Base-by-base conservation (phyloP, 2,797 vertebrate genomes). In the Halcyon leucocephala region DNA sequence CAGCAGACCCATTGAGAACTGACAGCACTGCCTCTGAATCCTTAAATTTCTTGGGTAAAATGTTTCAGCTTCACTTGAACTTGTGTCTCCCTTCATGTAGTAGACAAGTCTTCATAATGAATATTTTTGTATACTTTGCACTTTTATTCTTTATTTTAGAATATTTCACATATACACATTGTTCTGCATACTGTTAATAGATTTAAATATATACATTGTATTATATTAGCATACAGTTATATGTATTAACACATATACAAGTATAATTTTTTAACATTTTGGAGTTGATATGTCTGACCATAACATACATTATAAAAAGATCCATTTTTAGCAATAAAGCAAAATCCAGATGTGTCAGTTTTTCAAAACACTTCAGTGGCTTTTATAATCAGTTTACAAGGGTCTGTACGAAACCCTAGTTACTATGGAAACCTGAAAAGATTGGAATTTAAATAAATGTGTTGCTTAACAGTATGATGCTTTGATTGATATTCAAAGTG, bases 341-440 rank as follows among this genome's bases (percentile, higher is more conserved):
- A 61, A 70, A 81, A 71, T 78, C 12, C 31, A 69, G 21, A 74
- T 78, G 5, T 77, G 39, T 51, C 18, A 44, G 19, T 64, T 74
- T 93, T 87, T 76, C 55, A 86, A 28, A 81, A 17, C 37, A 37
- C 16, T 64, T 70, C 12, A 13, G 7, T 66, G 22, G 7, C 26
- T 90, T 91, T 87, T 92, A 93, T 97, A 96, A 96, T 92, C 93
- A 89, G 54, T 90, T 94, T 95, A 90, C 48, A 94, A 67, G 37
- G 16, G 33, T 89, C 77, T 88, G 49, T 78, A 76, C 58, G 87
- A 88, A 94, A 82, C 58, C 80, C 25, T 41, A 33, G 93, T 97
- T 94, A 85, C 95, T 89, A 97, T 96, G 90, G 96, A 96, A 97
- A 97, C 95, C 33, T 84, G 82, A 71, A 58, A 94, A 90, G 77